Conservation (phyloP, 2,113 vertebrate species). For the Struthidea cinerea region DNA sequence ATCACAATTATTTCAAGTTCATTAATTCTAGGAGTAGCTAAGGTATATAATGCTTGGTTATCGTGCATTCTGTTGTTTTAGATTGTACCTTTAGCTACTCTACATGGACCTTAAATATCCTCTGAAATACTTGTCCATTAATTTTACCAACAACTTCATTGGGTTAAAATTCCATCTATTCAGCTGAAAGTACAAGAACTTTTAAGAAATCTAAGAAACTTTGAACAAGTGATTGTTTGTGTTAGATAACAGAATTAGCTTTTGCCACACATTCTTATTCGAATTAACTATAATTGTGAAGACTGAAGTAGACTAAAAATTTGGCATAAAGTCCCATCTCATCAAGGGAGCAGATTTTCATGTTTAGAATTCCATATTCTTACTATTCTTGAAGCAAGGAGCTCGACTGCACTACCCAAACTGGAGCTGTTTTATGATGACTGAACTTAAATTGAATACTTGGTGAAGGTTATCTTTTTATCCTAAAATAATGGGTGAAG, state of each 20-base stretch:
- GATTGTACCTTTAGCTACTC: not conserved
- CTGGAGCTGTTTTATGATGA: not conserved
- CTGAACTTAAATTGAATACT: not conserved
- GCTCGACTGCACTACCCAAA: accelerated
- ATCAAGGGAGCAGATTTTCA: not conserved
- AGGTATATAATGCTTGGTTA: not conserved
- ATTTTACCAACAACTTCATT: not conserved
- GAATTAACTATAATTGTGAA: not conserved
- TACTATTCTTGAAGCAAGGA: not conserved
- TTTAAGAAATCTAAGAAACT: not conserved
- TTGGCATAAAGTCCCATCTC: not conserved
- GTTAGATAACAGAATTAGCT: not conserved
- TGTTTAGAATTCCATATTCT: not conserved
- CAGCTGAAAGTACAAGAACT: not conserved
- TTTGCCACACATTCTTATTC: not conserved
- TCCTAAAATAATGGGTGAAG: not conserved
- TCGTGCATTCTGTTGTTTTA: not conserved
- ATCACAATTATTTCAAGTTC: not conserved
- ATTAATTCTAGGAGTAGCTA: not conserved
- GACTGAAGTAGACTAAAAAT: not conserved
- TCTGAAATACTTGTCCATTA: not conserved
- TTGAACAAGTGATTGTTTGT: not conserved
- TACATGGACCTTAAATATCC: not conserved
- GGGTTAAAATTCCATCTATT: not conserved
- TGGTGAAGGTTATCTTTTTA: not conserved